Evolutionary conservation across 2,888 invertebrate genomes (phyloP).

Genomic region (Steinernema carpocapsae): DNA sequence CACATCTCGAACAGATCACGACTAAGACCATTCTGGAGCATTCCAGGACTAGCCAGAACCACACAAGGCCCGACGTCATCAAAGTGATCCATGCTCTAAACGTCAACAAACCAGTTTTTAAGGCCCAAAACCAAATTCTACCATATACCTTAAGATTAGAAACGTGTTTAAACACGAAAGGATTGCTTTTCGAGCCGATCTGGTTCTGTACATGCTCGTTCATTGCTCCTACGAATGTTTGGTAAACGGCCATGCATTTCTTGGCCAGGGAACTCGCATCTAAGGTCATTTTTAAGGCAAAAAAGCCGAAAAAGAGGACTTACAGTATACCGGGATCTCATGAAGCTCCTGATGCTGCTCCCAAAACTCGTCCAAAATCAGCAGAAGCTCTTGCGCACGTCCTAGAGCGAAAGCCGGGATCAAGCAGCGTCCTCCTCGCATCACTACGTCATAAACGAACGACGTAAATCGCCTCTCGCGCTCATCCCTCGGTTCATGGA

Average conservation of each 20-base stretch:
- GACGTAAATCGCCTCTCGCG: slow-evolving; percentile 79
- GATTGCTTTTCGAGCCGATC: slow-evolving; percentile 91
- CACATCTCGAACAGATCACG: slow-evolving; percentile 96
- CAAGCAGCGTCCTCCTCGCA: slow-evolving; percentile 92
- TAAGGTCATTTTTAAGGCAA: slow-evolving; percentile 39
- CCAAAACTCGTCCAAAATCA: slow-evolving; percentile 88
- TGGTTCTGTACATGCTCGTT: slow-evolving; percentile 94
- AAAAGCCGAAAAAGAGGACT: slow-evolving; percentile 22
- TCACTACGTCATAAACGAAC: slow-evolving; percentile 92
- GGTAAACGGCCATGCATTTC: slow-evolving; percentile 99
- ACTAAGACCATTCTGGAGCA: slow-evolving; percentile 98
- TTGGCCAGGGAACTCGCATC: slow-evolving; percentile 96
- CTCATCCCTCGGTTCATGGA: slow-evolving; percentile 96
- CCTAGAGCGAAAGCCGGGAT: slow-evolving; percentile 99
- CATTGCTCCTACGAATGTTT: slow-evolving; percentile 99
- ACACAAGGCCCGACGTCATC: slow-evolving; percentile 99
- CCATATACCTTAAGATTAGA: slow-evolving; percentile 71
- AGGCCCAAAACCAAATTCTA: too few relatives aligned
- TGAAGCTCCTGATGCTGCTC: slow-evolving; percentile 93
- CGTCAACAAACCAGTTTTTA: too few relatives aligned
- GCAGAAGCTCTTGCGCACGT: slow-evolving; percentile 77
- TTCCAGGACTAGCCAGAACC: slow-evolving; percentile 98
- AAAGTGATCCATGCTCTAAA: slow-evolving; percentile 94
- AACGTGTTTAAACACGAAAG: slow-evolving; percentile 97
- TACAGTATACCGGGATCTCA: slow-evolving; percentile 93